Percentiles rank a stretch among this genome's conserved stretches.
phyloP scores from a whole-genome alignment of 2,113 vertebrate genomes.

The Beaufortia kweichowensis region DNA sequence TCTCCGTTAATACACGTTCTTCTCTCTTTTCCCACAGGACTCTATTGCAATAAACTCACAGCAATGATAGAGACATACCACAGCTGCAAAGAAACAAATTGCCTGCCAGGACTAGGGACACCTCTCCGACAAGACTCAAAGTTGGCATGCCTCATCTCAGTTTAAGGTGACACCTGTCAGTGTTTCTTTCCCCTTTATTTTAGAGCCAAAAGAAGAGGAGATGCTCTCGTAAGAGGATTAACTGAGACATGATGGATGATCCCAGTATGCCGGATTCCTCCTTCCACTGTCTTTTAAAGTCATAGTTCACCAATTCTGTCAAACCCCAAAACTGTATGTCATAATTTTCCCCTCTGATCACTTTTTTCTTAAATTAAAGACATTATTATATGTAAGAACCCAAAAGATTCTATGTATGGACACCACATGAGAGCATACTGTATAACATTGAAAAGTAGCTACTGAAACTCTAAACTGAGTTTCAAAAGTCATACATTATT shows the following conservation, averaged over 20 bases:
- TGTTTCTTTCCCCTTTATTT: constrained; percentile 18
- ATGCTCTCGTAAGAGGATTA: constrained; percentile 36
- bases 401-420: no score
- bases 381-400: background rate
- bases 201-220: constrained; percentile 1
- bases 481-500: background rate
- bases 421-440: background rate
- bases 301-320: no score
- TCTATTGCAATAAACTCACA: constrained; percentile 6
- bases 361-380: no score
- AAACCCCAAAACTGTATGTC: no score
- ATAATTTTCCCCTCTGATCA: no score
- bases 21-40: constrained; percentile 2
- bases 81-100: constrained; percentile 46
- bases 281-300: constrained; percentile 11
- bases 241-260: constrained; percentile 1
- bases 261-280: constrained; percentile 17
- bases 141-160: constrained; percentile 14
- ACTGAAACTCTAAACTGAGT: background rate
- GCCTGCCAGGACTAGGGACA: constrained; percentile 6
- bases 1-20: constrained; percentile 11
- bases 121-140: background rate
- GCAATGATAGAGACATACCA: constrained; percentile 5
- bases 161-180: constrained; percentile 18
- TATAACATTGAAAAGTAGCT: background rate